Evolutionary conservation across 2,888 invertebrate species (phyloP).

Genomic region (Cataglyphis cursor): DNA sequence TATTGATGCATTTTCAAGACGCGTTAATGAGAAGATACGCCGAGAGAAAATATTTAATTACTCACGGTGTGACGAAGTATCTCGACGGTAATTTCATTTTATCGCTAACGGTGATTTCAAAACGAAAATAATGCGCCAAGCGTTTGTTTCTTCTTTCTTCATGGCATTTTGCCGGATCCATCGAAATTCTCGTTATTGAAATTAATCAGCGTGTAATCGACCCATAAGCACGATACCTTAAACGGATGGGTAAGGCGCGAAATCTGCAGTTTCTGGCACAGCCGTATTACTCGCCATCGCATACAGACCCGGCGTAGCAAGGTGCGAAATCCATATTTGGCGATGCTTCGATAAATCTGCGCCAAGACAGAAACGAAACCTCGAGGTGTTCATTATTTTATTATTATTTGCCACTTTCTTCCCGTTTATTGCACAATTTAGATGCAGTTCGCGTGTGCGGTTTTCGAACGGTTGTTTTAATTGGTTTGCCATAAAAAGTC

Average conservation of each 20-base stretch:
- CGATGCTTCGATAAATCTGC: conserved; percentile 81
- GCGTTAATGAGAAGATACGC: conserved; percentile 28
- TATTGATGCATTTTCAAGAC: not conserved
- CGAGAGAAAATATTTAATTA: conserved; percentile 67
- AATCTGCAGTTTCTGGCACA: conserved; percentile 79
- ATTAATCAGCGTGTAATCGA: conserved; percentile 82
- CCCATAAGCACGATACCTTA: conserved; percentile 75
- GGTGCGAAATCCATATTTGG: conserved; percentile 83
- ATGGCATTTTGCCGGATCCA: not conserved
- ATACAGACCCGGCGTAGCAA: conserved; percentile 68
- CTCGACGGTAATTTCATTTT: conserved; percentile 60
- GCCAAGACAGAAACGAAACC: conserved; percentile 66
- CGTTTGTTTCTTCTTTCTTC: conserved; percentile 52
- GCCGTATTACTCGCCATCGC: conserved; percentile 68
- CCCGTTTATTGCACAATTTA: conserved; percentile 24
- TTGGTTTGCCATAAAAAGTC: conserved; percentile 33
- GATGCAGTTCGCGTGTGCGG: not conserved
- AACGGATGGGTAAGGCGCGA: conserved; percentile 79
- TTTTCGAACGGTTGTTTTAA: conserved; percentile 25
- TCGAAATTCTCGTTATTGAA: conserved; percentile 81
- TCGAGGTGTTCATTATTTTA: conserved; percentile 53
- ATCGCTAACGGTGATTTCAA: conserved; percentile 53
- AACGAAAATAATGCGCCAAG: conserved; percentile 36
- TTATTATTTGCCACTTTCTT: conserved; percentile 49
- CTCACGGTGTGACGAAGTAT: conserved; percentile 37